A percentile compares a stretch with the other conserved stretches of the same genome.
These are phyloP conservation scores for Tachuris rubrigastra DNA, from an alignment of 2,113 vertebrate genomes.

Conservation along the genomic window DNA sequence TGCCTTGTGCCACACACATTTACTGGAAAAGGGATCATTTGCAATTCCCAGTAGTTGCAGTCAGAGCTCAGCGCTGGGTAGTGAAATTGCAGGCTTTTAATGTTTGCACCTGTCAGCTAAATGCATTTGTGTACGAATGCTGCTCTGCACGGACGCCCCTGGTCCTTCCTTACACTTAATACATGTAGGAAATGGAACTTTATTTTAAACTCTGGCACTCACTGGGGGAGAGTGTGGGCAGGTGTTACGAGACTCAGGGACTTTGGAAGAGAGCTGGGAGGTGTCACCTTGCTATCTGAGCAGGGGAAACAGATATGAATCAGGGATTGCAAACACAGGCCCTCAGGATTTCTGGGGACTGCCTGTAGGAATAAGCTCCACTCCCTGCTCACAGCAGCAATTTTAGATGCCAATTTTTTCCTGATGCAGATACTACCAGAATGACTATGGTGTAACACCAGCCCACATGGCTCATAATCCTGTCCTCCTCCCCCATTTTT, in stretches of 20 bases:
- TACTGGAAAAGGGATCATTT: neutral
- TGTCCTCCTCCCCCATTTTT: neutral
- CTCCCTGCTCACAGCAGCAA: constrained; percentile 31
- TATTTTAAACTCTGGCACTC: constrained; percentile 29
- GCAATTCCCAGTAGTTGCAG: neutral
- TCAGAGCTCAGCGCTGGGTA: neutral
- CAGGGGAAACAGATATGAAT: neutral
- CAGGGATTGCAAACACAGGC: neutral
- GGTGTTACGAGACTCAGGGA: neutral
- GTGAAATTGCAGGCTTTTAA: neutral
- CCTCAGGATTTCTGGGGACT: neutral
- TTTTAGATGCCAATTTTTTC: constrained; percentile 34
- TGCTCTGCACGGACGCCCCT: neutral
- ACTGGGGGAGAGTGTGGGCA: constrained; percentile 21
- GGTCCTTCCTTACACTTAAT: constrained; percentile 59
- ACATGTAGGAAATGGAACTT: constrained; percentile 40
- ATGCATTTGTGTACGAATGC: neutral
- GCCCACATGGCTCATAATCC: constrained; percentile 44
- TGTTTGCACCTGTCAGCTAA: constrained; percentile 48
- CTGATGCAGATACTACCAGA: constrained; percentile 57
- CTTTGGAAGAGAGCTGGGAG: constrained; percentile 12
- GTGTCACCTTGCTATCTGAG: constrained; percentile 36
- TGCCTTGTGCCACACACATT: neutral
- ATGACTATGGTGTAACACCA: constrained; percentile 38
- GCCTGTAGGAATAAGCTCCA: constrained; percentile 11